Evolutionary conservation across 92 coral and sea anemone genomes (phyloP).

Genomic region (Hydrozoanthus gracilis): DNA sequence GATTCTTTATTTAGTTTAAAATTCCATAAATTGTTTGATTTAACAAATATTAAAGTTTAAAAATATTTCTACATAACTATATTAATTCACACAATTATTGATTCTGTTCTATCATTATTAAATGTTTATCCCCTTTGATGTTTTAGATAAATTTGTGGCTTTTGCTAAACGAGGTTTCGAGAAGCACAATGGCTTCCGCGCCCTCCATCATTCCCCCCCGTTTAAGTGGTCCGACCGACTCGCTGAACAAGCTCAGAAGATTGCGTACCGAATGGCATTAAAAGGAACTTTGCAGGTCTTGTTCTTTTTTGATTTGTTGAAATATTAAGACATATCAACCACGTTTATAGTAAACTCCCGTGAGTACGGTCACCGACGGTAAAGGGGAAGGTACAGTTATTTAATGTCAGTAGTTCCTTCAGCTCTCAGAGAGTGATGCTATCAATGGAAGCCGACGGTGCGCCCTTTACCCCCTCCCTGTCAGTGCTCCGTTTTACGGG

Average conservation of each 20-base stretch:
- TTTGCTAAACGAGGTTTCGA: slow-evolving; percentile 86
- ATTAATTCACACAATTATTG: neutral
- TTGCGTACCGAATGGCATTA: slow-evolving; percentile 91
- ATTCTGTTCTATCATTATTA: neutral
- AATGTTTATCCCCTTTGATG: neutral
- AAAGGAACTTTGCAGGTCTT: slow-evolving; percentile 76
- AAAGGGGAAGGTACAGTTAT: too few species aligned
- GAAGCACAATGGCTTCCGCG: slow-evolving; percentile 88
- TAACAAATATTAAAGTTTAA: too few species aligned
- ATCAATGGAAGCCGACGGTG: too few species aligned
- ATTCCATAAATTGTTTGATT: too few species aligned
- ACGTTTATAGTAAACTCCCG: too few species aligned
- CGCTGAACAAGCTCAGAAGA: slow-evolving; percentile 92
- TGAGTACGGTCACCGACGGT: too few species aligned
- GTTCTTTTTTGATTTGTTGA: neutral
- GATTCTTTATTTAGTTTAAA: too few species aligned
- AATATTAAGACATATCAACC: too few species aligned
- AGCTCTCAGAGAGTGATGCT: too few species aligned
- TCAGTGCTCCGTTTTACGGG: too few species aligned
- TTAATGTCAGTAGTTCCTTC: too few species aligned
- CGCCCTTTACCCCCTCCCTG: too few species aligned
- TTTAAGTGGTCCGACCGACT: slow-evolving; percentile 96
- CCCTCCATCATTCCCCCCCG: slow-evolving; percentile 79
- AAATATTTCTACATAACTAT: neutral
- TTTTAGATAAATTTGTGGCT: slow-evolving; percentile 80